A percentile compares a stretch with the other conserved stretches of the same genome.
Conservation (phyloP, 2,888 invertebrate genomes). For the Limnephilus rhombicus region DNA sequence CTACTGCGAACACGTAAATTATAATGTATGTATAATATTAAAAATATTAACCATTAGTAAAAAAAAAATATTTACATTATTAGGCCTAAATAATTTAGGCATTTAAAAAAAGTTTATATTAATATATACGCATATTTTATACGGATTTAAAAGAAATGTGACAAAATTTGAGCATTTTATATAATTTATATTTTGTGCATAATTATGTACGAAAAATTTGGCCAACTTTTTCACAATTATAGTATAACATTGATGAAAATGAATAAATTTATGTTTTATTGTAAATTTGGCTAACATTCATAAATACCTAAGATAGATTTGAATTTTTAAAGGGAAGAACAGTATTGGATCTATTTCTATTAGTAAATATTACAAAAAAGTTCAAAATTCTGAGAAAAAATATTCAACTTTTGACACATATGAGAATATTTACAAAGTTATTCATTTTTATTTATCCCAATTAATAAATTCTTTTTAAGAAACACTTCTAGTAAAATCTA, state of each 20-base stretch:
- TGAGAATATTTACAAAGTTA: conserved; percentile 9
- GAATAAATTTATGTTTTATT: neutral
- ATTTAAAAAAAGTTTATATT: neutral
- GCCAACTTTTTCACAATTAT: neutral
- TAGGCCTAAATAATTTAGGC: conserved; percentile 20
- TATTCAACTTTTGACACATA: conserved; percentile 3
- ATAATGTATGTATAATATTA: neutral
- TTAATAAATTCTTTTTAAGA: neutral
- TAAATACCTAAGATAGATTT: neutral
- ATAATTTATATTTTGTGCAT: neutral
- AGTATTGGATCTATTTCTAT: neutral
- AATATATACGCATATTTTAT: neutral
- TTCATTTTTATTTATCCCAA: neutral
- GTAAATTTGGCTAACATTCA: neutral
- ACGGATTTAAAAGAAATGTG: conserved; percentile 12
- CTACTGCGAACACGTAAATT: too few species aligned
- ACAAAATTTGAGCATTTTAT: conserved; percentile 21
- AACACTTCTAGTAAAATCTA: conserved; percentile 12
- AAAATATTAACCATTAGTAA: neutral
- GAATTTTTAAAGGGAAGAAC: neutral
- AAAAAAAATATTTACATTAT: neutral
- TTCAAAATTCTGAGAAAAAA: neutral
- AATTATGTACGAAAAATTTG: neutral
- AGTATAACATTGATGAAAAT: neutral
- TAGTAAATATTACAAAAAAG: neutral